These are phyloP conservation scores for Hipparchia semele DNA, from an alignment of 2,888 invertebrate genomes.

Conservation along the genomic window DNA sequence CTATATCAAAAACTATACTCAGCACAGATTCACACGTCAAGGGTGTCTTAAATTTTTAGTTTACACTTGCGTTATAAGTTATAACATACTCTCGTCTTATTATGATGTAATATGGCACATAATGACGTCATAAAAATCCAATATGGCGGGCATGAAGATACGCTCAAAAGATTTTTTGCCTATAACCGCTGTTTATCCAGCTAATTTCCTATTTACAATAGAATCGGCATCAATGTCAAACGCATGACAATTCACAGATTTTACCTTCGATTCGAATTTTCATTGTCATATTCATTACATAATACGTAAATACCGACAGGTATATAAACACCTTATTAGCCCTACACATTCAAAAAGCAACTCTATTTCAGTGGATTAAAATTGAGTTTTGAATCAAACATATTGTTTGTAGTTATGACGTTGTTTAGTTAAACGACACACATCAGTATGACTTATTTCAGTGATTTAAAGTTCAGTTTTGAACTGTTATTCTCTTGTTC, in stretches of 20 bases:
- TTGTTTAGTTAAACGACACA: too few species aligned
- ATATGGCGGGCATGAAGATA: too few species aligned
- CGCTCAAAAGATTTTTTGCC: too few species aligned
- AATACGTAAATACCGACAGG: conserved; percentile 6
- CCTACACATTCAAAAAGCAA: neutral
- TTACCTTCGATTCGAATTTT: conserved; percentile 23
- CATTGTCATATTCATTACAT: conserved; percentile 25
- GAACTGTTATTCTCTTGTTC: too few species aligned
- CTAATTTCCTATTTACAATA: neutral
- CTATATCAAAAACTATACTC: too few species aligned
- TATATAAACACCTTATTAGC: neutral
- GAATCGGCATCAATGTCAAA: conserved; percentile 18
- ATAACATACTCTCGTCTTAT: neutral
- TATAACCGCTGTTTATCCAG: neutral
- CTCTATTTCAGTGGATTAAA: neutral
- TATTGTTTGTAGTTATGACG: neutral
- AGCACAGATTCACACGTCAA: too few species aligned
- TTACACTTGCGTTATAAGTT: too few species aligned
- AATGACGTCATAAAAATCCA: too few species aligned
- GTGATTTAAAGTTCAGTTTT: too few species aligned
- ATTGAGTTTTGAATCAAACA: neutral
- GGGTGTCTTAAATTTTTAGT: too few species aligned
- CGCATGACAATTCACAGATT: neutral
- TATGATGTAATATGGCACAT: neutral
- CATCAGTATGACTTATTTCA: too few species aligned